Conservation (phyloP, 2,797 vertebrate genomes). For the Cygnus olor region DNA sequence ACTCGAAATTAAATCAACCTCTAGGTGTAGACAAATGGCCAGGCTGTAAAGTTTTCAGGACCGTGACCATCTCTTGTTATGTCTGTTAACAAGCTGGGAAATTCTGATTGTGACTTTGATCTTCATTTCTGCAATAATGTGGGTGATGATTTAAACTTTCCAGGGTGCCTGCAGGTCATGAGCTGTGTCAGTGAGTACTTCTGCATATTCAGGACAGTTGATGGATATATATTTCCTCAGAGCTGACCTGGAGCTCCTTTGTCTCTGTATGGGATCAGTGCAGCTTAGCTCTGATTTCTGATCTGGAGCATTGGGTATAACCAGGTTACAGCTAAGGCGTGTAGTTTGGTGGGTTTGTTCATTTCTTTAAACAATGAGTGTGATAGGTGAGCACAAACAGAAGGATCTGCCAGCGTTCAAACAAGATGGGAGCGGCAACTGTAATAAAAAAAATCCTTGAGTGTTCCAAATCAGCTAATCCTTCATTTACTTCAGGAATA, state of each 20-base stretch:
- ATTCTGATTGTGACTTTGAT: not conserved
- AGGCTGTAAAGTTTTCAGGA: not conserved
- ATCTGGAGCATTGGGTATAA: fast-evolving
- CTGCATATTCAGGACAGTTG: fast-evolving
- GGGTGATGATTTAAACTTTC: not conserved
- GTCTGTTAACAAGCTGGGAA: not conserved
- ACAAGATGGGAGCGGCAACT: conserved; percentile 3
- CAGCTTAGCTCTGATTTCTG: fast-evolving
- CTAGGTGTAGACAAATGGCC: conserved; percentile 3
- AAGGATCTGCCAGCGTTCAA: not conserved
- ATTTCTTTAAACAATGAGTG: not conserved
- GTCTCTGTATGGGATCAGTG: fast-evolving
- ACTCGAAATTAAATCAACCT: not conserved
- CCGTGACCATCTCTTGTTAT: not conserved
- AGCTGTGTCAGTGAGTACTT: not conserved
- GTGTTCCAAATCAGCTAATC: conserved; percentile 59
- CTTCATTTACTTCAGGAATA: conserved; percentile 74
- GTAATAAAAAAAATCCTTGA: conserved; percentile 30
- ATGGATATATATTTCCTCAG: not conserved
- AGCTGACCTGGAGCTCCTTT: not conserved
- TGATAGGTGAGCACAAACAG: not conserved
- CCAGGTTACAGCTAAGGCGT: not conserved
- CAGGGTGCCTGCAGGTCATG: not conserved
- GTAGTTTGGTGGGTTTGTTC: fast-evolving
- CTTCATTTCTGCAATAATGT: not conserved